Base-by-base conservation (phyloP, 2,797 vertebrate species). In the Euphonia xanthogaster region DNA sequence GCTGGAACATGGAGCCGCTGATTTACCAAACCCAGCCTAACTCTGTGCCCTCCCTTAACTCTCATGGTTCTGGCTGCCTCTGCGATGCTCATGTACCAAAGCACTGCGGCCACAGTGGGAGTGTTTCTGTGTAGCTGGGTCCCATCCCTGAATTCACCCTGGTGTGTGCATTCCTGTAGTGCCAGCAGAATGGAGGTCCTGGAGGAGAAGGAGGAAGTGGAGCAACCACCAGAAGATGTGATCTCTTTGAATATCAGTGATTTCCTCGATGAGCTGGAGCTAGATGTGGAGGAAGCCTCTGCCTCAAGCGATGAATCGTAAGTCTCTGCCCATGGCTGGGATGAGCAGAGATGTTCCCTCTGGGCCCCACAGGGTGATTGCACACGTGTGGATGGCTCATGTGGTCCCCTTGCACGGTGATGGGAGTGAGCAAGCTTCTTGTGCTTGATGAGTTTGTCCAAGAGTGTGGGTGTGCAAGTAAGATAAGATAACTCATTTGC, bases 141-240 rank as follows among this genome's bases (percentile, higher is more conserved):
- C 23, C 21, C 55, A 60, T 1, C 7, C 55, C 51, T 53, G 50
- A 53, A 14, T 31, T 85, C 40, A 50, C 6, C 9, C 17, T 35
- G 12, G 5, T 81, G 22, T 1, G 0, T 57, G 37, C 17, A 3
- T 83, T 83, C 55, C 66, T 65, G 31, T 15, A 54, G 74, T 25
- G 62, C 40, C 47, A 17, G 54, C 31, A 73, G 71, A 31, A 98
- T 98, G 98, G 97, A 98, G 30, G 85, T 86, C 19, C 77, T 97
- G 76, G 73, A 51, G 57, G 97, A 98, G 78, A 83, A 39, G 3
- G 88, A 95, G 18, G 97, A 97, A 91, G 94, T 94, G 31, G 91
- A 94, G 31, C 78, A 78, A 68, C 37, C 17, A 30, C 55, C 70
- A 76, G 80, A 58, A 27, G 72, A 40, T 7, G 42, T 23, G 27